Conservation (phyloP, 1,140 invertebrate species). For the Drosophila carrolli region DNA sequence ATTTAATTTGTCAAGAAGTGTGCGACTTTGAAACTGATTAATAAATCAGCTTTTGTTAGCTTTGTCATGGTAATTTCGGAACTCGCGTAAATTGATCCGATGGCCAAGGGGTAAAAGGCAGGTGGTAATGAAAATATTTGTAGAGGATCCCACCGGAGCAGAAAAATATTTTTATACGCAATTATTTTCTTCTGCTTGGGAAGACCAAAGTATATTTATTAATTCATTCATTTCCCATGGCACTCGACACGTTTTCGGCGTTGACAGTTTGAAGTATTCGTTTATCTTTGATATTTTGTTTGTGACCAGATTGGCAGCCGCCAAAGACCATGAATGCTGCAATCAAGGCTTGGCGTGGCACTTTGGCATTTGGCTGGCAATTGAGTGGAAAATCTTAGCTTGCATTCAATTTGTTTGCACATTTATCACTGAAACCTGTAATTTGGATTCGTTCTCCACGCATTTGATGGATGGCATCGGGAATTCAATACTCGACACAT, state of each 20-base stretch:
- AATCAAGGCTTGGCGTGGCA: slow-evolving; percentile 54
- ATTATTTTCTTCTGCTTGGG: slow-evolving; percentile 29
- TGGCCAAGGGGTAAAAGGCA: slow-evolving; percentile 12
- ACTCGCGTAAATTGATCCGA: slow-evolving; percentile 27
- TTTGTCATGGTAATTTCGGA: slow-evolving; percentile 68
- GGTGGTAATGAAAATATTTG: slow-evolving; percentile 19
- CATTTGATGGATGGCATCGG: slow-evolving; percentile 35
- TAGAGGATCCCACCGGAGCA: slow-evolving; percentile 7
- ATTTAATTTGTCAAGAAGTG: slow-evolving; percentile 34
- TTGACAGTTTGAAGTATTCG: slow-evolving; percentile 66
- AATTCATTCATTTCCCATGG: slow-evolving; percentile 35
- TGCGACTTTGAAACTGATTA: slow-evolving; percentile 40
- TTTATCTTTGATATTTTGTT: slow-evolving; percentile 16
- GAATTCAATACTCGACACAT: slow-evolving; percentile 28
- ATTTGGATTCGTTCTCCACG: slow-evolving; percentile 33
- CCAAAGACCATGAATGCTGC: slow-evolving; percentile 58
- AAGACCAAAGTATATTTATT: slow-evolving; percentile 25
- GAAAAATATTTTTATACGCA: slow-evolving; percentile 41
- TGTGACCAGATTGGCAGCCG: slow-evolving; percentile 63
- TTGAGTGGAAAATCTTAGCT: slow-evolving; percentile 48
- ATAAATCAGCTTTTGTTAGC: slow-evolving; percentile 51
- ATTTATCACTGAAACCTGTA: slow-evolving; percentile 60
- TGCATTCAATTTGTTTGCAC: slow-evolving; percentile 52
- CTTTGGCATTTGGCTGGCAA: slow-evolving; percentile 61
- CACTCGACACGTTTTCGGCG: slow-evolving; percentile 54